Base-by-base conservation (phyloP, 2,113 vertebrate genomes). In the Picathartes gymnocephalus region DNA sequence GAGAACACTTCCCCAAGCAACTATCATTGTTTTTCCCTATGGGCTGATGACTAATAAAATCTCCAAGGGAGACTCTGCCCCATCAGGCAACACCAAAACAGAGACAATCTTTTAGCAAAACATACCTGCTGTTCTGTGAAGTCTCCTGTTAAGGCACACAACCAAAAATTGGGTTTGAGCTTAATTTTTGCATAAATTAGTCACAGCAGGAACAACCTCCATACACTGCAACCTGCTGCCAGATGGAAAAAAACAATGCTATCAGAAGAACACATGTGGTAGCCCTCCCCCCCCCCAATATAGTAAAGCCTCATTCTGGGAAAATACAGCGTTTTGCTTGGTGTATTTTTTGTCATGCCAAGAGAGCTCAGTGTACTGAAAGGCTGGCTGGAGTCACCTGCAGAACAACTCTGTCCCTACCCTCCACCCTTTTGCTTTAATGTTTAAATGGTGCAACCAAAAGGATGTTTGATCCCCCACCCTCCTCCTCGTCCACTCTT, bases 241-340 rank as follows among this genome's bases (percentile, higher is more conserved):
- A 96, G 88, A 96, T 51, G 69, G 69, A 90, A 68, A 79, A 84
- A 81, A 93, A 23, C 88, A 96, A 96, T 92, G 86, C 96, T 95
- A 96, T 96, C 92, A 81, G 80, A 95, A 88, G 65, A 95, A 97
- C 95, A 86, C 93, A 93, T 74, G 79, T 44, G 60, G 86, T 16
- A 92, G n/a, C 45, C 45, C 60, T 30, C 24, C 24, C 13, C 17
- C 22, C 24, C 13, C 17, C 61, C 44, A 35, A 8, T 78, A 88
- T 15, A 1, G 40, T 44, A 80, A 93, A 92, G 68, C 60, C 51
- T 81, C 45, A 50, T 90, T 95, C 82, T 74, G 57, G n/a, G 65
- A 87, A 90, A 86, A 95, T 10, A 45, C 31, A 65, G 42, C 58
- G 45, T 70, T 94, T 68, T 90, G 54, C 40, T 86, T 45, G 47